Evolutionary conservation across 53 echinoderm and acorn worm genomes (phyloP).

Genomic region (Henricia sp.): DNA sequence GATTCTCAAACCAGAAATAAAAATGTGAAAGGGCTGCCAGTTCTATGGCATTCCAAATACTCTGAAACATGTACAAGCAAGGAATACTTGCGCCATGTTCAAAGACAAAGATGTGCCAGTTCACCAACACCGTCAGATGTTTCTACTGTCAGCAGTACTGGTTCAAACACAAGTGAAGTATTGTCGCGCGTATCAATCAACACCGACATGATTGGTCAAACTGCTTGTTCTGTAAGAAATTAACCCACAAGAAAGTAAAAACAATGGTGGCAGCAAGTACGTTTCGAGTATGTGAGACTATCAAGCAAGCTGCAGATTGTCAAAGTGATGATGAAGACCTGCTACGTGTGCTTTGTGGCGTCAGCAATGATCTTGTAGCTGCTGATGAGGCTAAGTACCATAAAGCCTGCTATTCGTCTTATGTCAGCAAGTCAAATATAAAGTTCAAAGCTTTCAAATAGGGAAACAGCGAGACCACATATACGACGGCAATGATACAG

Average conservation of each 20-base stretch:
- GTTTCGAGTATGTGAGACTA: constrained; percentile 37
- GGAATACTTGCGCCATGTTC: constrained; percentile 26
- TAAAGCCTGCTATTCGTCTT: constrained; percentile 38
- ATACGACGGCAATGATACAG: background rate
- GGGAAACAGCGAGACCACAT: constrained; percentile 7
- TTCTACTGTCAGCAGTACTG: background rate
- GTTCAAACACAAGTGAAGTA: background rate
- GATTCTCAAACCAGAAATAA: background rate
- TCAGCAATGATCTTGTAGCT: constrained; percentile 37
- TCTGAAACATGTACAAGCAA: constrained; percentile 31
- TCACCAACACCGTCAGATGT: background rate
- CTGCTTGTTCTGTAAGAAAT: constrained; percentile 45
- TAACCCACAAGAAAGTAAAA: constrained; percentile 57
- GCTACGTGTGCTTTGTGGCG: constrained; percentile 34
- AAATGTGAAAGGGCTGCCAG: background rate
- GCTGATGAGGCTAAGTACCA: constrained; percentile 56
- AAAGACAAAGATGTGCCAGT: constrained; percentile 4
- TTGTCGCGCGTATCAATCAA: constrained; percentile 12
- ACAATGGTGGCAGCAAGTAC: constrained; percentile 51
- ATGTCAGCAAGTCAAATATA: constrained; percentile 46
- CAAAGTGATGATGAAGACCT: constrained; percentile 49
- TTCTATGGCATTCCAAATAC: constrained; percentile 44
- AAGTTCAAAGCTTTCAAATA: constrained; percentile 1
- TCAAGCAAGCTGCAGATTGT: constrained; percentile 23
- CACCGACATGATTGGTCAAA: constrained; percentile 58